Base-by-base conservation (phyloP, 2,888 invertebrate genomes). In the Conomelus anceps region DNA sequence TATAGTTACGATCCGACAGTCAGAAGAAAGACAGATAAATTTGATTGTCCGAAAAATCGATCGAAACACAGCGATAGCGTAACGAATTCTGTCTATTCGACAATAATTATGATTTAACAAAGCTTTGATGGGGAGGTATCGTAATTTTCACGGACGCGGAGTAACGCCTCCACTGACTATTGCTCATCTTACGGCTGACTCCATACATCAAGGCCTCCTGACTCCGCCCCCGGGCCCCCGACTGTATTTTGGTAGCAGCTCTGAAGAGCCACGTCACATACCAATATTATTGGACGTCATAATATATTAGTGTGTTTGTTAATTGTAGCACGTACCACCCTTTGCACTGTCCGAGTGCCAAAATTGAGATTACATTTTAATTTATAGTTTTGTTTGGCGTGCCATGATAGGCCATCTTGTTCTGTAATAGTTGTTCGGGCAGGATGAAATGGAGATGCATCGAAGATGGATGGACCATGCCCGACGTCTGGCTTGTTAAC, bases 101-200 rank as follows among this genome's bases (percentile, higher is more conserved):
- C 29, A 86, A 86, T 86, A 86, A 86, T 86, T 86, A 86, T 86
- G 86, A 86, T 86, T 86, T 24, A 86, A 89, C 87, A 29, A 86
- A 41, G 84, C 88, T 89, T 26, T 41, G 87, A 86, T 85, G 26
- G 88, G 88, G 63, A 63, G 63, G 63, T 63, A 63, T 63, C 63
- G 63, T 63, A 63, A 63, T 63, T 63, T 63, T 63, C n/a, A n/a
- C 63, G 63, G 63, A 63, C 13, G 63, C 63, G n/a, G 63, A n/a
- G 63, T 63, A 63, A 63, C 63, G 63, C 63, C 63, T 63, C n/a
- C 63, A 13, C 63, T n/a, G 63, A 63, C n/a, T 63, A 34, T 63
- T n/a, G 63, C 63, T 63, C 63, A 63, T 63, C 63, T 63, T n/a
- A 63, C 63, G 7, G 63, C 7, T n/a, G 7, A 4, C 63, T 63